Conservation (phyloP, 2,113 vertebrate species). For the Electrona antarctica region DNA sequence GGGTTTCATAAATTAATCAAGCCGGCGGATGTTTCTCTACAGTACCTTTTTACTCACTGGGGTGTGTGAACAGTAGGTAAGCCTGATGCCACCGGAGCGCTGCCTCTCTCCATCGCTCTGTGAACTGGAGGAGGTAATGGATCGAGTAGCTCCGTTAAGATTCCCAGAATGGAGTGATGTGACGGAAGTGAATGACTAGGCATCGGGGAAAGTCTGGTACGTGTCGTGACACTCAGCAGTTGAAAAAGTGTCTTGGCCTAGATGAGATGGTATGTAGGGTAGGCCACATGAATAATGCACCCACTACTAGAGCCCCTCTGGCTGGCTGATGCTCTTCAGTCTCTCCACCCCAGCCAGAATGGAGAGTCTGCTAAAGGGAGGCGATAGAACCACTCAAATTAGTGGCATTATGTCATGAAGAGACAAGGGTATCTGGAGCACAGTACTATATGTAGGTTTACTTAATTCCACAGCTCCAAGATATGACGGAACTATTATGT, state of each 20-base stretch:
- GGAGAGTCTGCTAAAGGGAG: constrained; percentile 29
- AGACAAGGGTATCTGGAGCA: constrained; percentile 25
- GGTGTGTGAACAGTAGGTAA: constrained; percentile 26
- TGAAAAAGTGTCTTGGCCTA: constrained; percentile 66
- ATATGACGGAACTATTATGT: constrained; percentile 7
- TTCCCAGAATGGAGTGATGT: constrained; percentile 35
- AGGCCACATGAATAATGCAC: constrained; percentile 76
- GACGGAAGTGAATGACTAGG: constrained; percentile 57
- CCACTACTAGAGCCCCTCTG: constrained; percentile 58
- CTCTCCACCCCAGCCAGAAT: constrained; percentile 41
- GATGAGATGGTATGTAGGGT: constrained; percentile 63
- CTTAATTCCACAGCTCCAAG: neutral
- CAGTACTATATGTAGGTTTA: constrained; percentile 8
- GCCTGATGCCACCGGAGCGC: constrained; percentile 49
- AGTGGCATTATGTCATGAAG: constrained; percentile 30
- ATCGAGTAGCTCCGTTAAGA: constrained; percentile 35
- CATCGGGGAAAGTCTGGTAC: constrained; percentile 46
- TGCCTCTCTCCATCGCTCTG: constrained; percentile 31
- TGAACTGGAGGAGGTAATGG: constrained; percentile 50
- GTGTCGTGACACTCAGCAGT: constrained; percentile 57
- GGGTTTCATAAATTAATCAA: constrained; percentile 77
- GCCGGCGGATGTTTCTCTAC: constrained; percentile 51
- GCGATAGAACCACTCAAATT: constrained; percentile 35
- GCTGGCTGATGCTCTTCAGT: constrained; percentile 66
- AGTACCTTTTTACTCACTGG: constrained; percentile 55